Conservation (phyloP, 2,888 invertebrate species). For the Calameuta filiformis region DNA sequence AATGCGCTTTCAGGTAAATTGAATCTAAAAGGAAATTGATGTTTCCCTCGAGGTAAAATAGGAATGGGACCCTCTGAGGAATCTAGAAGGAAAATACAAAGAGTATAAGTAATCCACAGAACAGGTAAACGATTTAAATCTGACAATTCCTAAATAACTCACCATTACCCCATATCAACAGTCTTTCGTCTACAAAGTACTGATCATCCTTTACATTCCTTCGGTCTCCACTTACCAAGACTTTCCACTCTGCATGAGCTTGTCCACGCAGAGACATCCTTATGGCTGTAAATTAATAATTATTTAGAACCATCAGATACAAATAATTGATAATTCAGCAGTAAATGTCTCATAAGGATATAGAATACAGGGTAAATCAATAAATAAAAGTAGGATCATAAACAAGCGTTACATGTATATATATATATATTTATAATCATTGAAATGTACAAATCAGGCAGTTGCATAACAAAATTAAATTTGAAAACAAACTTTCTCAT, state of each 20-base stretch:
- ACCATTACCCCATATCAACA: conserved; percentile 81
- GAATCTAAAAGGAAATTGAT: conserved; percentile 77
- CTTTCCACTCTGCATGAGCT: conserved; percentile 83
- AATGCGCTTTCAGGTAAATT: conserved; percentile 78
- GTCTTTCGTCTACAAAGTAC: conserved; percentile 79
- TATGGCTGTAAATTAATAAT: conserved; percentile 67
- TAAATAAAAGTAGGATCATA: conserved; percentile 14
- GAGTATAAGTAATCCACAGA: neutral
- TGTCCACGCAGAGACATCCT: conserved; percentile 79
- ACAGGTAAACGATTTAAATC: neutral
- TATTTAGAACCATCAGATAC: neutral
- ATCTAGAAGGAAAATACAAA: conserved; percentile 54
- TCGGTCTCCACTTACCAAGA: conserved; percentile 78
- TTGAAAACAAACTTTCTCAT: neutral
- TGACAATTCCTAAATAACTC: conserved; percentile 13
- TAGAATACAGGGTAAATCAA: neutral
- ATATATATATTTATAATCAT: neutral
- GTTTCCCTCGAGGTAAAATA: conserved; percentile 77
- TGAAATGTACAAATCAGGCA: neutral
- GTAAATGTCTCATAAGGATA: conserved; percentile 3
- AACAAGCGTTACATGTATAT: conserved; percentile 12
- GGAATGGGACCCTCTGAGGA: conserved; percentile 72
- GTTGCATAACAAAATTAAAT: neutral
- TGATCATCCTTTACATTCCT: conserved; percentile 81
- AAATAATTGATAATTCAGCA: neutral